phyloP scores from a whole-genome alignment of 1,140 invertebrate species.

The Sarcophaga bullata region DNA sequence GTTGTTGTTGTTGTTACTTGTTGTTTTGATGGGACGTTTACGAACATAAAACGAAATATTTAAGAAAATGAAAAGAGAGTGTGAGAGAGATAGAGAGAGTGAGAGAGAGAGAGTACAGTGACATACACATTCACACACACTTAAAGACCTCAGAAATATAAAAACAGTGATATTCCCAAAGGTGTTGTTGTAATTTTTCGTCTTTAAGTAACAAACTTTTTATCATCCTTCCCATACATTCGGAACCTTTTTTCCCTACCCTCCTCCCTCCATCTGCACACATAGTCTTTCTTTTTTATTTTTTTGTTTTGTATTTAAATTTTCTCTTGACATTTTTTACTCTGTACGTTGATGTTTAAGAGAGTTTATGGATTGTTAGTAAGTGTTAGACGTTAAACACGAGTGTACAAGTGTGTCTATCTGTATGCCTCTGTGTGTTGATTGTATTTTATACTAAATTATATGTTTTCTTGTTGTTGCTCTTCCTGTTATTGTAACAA shows the following conservation, averaged over 20 bases:
- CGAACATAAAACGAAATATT: no score
- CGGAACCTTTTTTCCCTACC: neutral
- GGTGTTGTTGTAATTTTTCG: slow-evolving; percentile 26
- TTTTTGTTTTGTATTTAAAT: neutral
- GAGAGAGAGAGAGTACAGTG: neutral
- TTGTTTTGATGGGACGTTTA: slow-evolving; percentile 16
- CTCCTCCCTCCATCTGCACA: neutral
- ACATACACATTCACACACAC: neutral
- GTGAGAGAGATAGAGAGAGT: no score
- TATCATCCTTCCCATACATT: slow-evolving; percentile 10
- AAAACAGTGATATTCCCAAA: slow-evolving; percentile 8
- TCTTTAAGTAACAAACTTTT: slow-evolving; percentile 18
- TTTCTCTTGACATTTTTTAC: neutral
- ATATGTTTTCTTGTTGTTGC: neutral
- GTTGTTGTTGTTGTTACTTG: neutral
- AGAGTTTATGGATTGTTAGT: no score
- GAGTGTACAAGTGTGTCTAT: neutral
- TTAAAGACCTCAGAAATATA: neutral
- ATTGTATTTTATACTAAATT: neutral
- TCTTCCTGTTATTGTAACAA: neutral
- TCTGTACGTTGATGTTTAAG: neutral
- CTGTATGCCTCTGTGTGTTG: neutral
- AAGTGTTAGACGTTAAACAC: no score
- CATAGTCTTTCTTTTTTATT: no score
- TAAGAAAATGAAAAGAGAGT: no score